Percentiles rank a stretch among this genome's conserved stretches.
These are phyloP conservation scores for Lineus longissimus DNA, from an alignment of 1,140 invertebrate species.

Conservation along the genomic window DNA sequence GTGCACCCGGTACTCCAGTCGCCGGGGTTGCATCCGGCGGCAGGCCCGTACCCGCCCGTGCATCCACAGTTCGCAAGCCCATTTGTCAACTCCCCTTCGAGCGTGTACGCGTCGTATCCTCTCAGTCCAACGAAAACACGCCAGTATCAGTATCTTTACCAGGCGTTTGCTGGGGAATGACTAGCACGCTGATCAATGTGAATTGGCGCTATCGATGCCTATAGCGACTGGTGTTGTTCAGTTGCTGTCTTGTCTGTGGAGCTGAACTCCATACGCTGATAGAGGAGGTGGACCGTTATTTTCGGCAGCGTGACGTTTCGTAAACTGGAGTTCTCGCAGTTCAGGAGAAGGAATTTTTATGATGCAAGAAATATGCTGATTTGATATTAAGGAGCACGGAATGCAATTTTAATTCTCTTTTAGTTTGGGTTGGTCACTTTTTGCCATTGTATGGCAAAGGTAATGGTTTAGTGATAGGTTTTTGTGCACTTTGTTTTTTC, in stretches of 20 bases:
- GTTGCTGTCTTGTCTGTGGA: no score
- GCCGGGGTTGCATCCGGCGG: conserved; percentile 59
- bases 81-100: conserved; percentile 26
- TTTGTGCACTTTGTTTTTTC: no score
- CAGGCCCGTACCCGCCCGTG: conserved; percentile 50
- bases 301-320: no score
- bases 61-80: conserved; percentile 46
- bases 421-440: not conserved
- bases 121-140: conserved; percentile 45
- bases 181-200: not conserved
- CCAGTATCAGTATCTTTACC: conserved; percentile 42
- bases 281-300: no score
- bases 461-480: not conserved
- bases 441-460: not conserved
- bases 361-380: not conserved
- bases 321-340: no score
- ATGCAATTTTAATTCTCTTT: not conserved
- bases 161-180: conserved; percentile 17
- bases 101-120: conserved; percentile 44
- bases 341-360: no score
- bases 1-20: conserved; percentile 62
- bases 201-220: no score
- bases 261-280: no score
- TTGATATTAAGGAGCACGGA: not conserved
- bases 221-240: no score